Conservation (phyloP, 1,140 invertebrate genomes). For the Drosophila busckii region DNA sequence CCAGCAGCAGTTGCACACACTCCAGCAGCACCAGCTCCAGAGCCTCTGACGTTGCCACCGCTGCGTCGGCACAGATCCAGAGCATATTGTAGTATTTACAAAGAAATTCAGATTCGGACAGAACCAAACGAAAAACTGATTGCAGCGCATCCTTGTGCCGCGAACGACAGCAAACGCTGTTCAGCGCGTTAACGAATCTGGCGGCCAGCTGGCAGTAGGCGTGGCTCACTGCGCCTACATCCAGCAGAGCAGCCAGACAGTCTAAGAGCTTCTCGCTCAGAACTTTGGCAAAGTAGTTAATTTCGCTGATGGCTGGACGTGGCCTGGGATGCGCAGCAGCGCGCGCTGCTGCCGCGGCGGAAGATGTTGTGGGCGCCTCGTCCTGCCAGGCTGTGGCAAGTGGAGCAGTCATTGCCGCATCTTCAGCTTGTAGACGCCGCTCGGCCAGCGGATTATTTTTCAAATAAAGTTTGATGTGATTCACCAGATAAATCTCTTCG, state of each 20-base stretch:
- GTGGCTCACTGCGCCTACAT: slow-evolving; percentile 7
- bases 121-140: slow-evolving; percentile 71
- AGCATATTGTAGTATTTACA: slow-evolving; percentile 74
- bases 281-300: slow-evolving; percentile 78
- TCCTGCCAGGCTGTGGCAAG: slow-evolving; percentile 40
- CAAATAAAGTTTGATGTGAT: slow-evolving; percentile 79
- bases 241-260: slow-evolving; percentile 46
- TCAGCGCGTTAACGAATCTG: slow-evolving; percentile 66
- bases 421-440: slow-evolving; percentile 22
- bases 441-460: slow-evolving; percentile 74
- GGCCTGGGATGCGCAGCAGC: slow-evolving; percentile 25
- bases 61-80: slow-evolving; percentile 49
- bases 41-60: slow-evolving; percentile 18
- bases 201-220: slow-evolving; percentile 58
- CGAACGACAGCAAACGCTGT: slow-evolving; percentile 69
- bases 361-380: slow-evolving; percentile 67
- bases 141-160: slow-evolving; percentile 70
- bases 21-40: slow-evolving; percentile 50
- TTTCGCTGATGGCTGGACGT: slow-evolving; percentile 56
- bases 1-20: slow-evolving; percentile 52
- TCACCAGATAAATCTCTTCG: slow-evolving; percentile 79
- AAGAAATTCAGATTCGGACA: slow-evolving; percentile 72
- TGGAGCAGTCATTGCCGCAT: neutral
- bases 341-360: slow-evolving; percentile 63
- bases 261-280: slow-evolving; percentile 66